Conservation (phyloP, 2,113 vertebrate species). For the Neogale vison region DNA sequence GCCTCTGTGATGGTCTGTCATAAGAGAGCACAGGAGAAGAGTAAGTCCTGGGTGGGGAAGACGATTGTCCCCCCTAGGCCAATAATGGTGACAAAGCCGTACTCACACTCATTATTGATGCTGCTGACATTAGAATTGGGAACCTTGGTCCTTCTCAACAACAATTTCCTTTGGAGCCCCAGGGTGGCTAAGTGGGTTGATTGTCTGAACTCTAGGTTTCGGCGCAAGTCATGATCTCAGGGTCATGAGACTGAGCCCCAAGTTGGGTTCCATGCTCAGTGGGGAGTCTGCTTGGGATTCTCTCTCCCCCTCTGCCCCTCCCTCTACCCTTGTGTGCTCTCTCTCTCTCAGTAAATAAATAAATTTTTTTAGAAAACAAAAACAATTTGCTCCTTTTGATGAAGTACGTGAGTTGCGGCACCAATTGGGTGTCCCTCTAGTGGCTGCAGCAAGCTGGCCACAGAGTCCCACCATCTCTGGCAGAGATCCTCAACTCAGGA, state of each 20-base stretch:
- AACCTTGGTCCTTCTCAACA: rapidly evolving
- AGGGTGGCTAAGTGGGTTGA: not conserved
- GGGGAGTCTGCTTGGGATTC: not conserved
- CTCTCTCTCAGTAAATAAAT: not conserved
- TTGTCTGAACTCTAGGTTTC: not conserved
- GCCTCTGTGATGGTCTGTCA: not conserved
- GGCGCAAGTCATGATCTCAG: not conserved
- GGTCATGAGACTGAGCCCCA: not conserved
- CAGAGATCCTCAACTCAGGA: not conserved
- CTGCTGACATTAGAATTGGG: not conserved
- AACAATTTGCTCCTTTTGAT: not conserved
- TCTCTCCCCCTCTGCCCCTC: not conserved
- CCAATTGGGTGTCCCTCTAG: not conserved
- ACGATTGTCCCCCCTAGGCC: not conserved
- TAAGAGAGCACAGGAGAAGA: rapidly evolving
- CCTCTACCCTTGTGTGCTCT: not conserved
- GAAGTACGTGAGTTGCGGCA: rapidly evolving
- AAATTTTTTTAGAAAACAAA: not conserved
- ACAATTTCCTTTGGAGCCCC: not conserved
- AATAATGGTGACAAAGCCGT: rapidly evolving
- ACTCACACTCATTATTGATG: rapidly evolving
- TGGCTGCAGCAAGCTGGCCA: not conserved
- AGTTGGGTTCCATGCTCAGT: not conserved
- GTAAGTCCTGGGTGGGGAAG: not conserved
- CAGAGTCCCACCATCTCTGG: not conserved